Evolutionary conservation across 2,113 vertebrate genomes (phyloP).

Genomic region (Passer montanus): DNA sequence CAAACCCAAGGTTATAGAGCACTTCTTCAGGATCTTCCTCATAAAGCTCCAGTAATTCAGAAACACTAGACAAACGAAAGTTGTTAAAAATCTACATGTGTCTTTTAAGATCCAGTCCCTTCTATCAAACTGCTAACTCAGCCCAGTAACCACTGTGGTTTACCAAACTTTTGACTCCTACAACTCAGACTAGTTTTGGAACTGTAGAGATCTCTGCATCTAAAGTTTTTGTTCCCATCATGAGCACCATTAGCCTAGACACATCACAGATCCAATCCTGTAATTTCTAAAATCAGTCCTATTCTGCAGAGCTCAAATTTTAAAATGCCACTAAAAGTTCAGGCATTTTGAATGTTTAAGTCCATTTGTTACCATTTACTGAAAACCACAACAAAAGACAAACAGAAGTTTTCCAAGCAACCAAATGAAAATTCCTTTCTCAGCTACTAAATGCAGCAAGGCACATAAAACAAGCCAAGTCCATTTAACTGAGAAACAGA

Average conservation of each 20-base stretch:
- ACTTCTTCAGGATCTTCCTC: slow-evolving; percentile 98
- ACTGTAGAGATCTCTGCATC: neutral
- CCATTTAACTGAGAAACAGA: neutral
- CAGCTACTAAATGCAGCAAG: neutral
- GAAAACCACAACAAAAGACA: slow-evolving; percentile 17
- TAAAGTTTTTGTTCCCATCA: neutral
- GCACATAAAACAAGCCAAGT: neutral
- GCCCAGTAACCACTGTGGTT: neutral
- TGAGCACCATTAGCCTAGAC: neutral
- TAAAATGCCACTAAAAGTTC: neutral
- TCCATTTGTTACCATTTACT: slow-evolving; percentile 6
- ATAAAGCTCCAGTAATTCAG: slow-evolving; percentile 94
- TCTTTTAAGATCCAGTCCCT: neutral
- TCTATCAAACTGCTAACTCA: neutral
- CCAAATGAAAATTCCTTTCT: slow-evolving; percentile 8
- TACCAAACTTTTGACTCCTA: neutral
- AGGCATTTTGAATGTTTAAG: neutral
- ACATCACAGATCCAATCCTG: neutral
- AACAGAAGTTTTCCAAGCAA: neutral
- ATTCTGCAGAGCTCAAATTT: neutral
- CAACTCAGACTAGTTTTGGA: neutral
- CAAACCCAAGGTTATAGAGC: slow-evolving; percentile 96
- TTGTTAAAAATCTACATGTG: neutral
- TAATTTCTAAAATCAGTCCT: neutral
- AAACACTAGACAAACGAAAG: slow-evolving; percentile 80